Base-by-base conservation (phyloP, 2,797 vertebrate genomes). In the Coccyzus lansbergi region DNA sequence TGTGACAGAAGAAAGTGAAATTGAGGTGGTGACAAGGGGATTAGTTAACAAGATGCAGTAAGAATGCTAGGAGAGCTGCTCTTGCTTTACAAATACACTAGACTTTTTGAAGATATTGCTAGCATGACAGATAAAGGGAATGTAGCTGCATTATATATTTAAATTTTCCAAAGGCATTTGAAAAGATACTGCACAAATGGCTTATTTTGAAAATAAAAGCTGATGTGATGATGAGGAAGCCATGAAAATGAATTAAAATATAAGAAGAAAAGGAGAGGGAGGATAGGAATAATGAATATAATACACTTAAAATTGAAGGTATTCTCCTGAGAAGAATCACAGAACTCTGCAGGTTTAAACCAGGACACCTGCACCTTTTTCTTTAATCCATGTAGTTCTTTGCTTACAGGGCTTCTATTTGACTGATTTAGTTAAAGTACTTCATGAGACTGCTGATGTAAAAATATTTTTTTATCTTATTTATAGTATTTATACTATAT, bases 131-230 rank as follows among this genome's bases (percentile, higher is more conserved):
- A 96, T 92, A 93, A 97, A 95, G 60, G 55, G 59, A 95, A 92
- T 86, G 85, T 56, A 87, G 51, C 68, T 93, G 86, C 84, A 90
- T 96, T 96, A 91, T 59, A 89, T 92, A 96, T 96, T 93, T 95
- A 94, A 94, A 95, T 96, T 95, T 96, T 95, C 80, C 85, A 82
- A 92, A 96, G 92, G 58, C 90, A 59, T 92, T 95, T 92, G 77
- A 91, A 95, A 95, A 92, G 90, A 65, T 90, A 58, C 52, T 22
- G 81, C 77, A 94, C 65, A 96, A 95, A 92, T 74, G 68, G 75
- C 90, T 94, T 96, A 93, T 96, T 97, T 96, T 96, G 96, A 96
- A 97, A 97, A 95, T 95, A 96, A 95, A 95, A 96, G 80, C 67
- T 51, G 44, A 52, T 87, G 65, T 68, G 77, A 84, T 83, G 68